Evolutionary conservation across 2,888 invertebrate genomes (phyloP).

Genomic region (Hedya salicella): DNA sequence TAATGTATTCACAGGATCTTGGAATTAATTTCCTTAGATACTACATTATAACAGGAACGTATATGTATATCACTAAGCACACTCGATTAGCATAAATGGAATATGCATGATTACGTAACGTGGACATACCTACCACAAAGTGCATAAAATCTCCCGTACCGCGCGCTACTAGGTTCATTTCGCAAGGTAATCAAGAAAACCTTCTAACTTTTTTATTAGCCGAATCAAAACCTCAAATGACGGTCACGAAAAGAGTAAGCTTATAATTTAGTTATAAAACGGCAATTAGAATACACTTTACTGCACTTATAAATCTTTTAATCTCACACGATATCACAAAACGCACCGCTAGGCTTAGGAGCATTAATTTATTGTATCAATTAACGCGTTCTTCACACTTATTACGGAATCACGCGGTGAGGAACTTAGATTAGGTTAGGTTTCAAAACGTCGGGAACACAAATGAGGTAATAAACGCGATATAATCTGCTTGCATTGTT

Average conservation of each 20-base stretch:
- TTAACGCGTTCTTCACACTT: constrained; percentile 76
- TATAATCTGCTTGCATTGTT: too few species aligned
- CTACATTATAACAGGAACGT: constrained; percentile 6
- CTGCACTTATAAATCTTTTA: constrained; percentile 71
- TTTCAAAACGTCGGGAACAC: too few species aligned
- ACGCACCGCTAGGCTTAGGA: constrained; percentile 66
- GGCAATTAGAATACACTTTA: constrained; percentile 71
- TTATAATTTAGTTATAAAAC: constrained; percentile 62
- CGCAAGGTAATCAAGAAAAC: neutral
- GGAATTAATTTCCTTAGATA: constrained; percentile 27
- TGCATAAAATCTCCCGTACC: constrained; percentile 3
- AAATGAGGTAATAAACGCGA: too few species aligned
- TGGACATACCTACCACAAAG: constrained; percentile 12
- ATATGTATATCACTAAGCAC: constrained; percentile 28
- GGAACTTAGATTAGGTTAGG: neutral
- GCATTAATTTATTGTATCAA: constrained; percentile 78
- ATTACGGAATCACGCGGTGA: constrained; percentile 57
- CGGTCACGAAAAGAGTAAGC: constrained; percentile 44
- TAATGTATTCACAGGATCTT: constrained; percentile 9
- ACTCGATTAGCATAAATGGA: constrained; percentile 34
- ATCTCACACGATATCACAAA: constrained; percentile 70
- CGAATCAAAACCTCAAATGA: constrained; percentile 58
- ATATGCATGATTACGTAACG: constrained; percentile 35
- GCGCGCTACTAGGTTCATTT: neutral
- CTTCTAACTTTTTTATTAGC: constrained; percentile 43